Evolutionary conservation across 2,888 invertebrate species (phyloP).

Genomic region (Limnephilus rhombicus): DNA sequence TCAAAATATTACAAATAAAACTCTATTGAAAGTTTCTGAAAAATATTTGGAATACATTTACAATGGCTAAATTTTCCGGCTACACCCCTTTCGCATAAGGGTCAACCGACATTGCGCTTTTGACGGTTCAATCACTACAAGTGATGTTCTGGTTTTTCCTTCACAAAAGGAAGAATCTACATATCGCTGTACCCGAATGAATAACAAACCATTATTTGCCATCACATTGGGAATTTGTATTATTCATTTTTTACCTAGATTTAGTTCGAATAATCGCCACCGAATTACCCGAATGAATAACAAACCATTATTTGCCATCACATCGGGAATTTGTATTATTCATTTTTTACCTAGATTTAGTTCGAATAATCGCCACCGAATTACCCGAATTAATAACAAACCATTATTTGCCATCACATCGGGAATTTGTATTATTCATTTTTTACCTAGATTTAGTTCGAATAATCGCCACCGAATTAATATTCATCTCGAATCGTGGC

Average conservation of each 20-base stretch:
- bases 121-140: constrained; percentile 41
- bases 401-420: constrained; percentile 31
- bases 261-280: too few relatives aligned
- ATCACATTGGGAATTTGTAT: not conserved
- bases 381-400: not conserved
- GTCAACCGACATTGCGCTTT: constrained; percentile 31
- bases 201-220: constrained; percentile 22
- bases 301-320: constrained; percentile 30
- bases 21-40: not conserved
- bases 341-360: not conserved
- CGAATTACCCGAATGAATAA: not conserved
- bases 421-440: not conserved
- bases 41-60: too few relatives aligned
- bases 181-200: not conserved
- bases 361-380: too few relatives aligned
- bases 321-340: not conserved
- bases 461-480: not conserved
- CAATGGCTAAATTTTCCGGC: not conserved
- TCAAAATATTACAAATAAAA: not conserved
- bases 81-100: constrained; percentile 18
- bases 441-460: not conserved
- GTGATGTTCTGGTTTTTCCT: constrained; percentile 14
- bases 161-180: not conserved
- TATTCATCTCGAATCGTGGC: not conserved
- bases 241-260: not conserved